These are phyloP conservation scores for Congeria kusceri DNA, from an alignment of 2,888 invertebrate genomes.

Conservation along the genomic window DNA sequence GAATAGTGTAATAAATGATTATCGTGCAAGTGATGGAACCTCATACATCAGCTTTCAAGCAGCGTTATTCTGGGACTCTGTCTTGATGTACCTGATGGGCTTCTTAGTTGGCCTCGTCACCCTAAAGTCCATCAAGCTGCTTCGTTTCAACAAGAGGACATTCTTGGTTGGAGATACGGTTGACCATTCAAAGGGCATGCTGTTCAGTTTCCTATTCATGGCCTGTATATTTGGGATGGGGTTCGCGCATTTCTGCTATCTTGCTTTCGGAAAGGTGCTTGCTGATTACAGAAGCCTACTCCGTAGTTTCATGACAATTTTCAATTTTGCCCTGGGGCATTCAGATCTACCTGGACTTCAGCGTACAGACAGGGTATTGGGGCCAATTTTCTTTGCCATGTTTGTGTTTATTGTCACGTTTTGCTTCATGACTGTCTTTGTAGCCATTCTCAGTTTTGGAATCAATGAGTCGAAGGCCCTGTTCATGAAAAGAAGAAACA, in stretches of 20 bases:
- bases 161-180: constrained; percentile 64
- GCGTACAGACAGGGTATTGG: constrained; percentile 56
- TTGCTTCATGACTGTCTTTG: constrained; percentile 67
- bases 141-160: constrained; percentile 69
- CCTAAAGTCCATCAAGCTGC: constrained; percentile 70
- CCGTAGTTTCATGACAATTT: constrained; percentile 54
- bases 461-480: constrained; percentile 53
- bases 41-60: constrained; percentile 72
- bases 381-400: constrained; percentile 66
- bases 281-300: constrained; percentile 55
- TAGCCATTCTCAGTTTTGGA: constrained; percentile 67
- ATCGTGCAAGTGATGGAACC: constrained; percentile 30
- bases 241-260: constrained; percentile 62
- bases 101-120: constrained; percentile 65
- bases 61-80: constrained; percentile 66
- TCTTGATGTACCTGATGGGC: constrained; percentile 68
- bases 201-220: constrained; percentile 59
- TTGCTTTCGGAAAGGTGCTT: constrained; percentile 63
- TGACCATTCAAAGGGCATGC: constrained; percentile 25
- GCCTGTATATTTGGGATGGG: constrained; percentile 53
- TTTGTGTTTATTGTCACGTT: constrained; percentile 63
- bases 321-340: constrained; percentile 67
- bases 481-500: constrained; percentile 53
- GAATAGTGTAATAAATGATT: constrained; percentile 54
- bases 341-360: constrained; percentile 65